A percentile compares a stretch with the other conserved stretches of the same genome.
Evolutionary conservation across 2,113 vertebrate species (phyloP).

Genomic region (Daboia siamensis): DNA sequence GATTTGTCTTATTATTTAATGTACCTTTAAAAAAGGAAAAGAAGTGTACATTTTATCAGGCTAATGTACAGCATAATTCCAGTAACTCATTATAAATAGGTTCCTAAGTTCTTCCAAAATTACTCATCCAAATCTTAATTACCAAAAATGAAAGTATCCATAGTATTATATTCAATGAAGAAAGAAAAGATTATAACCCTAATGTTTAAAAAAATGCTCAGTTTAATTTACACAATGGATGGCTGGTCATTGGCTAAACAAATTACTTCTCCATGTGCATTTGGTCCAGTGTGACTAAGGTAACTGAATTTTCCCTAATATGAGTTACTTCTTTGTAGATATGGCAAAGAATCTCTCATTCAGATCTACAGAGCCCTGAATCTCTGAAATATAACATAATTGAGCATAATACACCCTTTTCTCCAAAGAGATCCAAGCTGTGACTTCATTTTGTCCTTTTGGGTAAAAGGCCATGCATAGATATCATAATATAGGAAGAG

Average conservation of each 20-base stretch:
- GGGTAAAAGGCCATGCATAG: neutral
- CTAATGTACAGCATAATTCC: neutral
- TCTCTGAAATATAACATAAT: too few relatives aligned
- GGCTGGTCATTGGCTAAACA: neutral
- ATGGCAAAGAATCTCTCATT: neutral
- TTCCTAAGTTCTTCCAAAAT: conserved; percentile 8
- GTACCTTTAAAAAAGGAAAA: neutral
- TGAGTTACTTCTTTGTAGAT: neutral
- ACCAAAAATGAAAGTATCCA: neutral
- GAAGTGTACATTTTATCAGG: neutral
- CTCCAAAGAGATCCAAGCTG: neutral
- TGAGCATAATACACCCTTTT: neutral
- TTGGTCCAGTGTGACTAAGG: neutral
- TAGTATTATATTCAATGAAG: neutral
- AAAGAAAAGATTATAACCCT: neutral
- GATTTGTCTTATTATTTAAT: neutral
- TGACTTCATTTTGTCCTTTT: neutral
- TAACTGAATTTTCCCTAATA: neutral
- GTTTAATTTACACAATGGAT: neutral
- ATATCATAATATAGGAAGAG: neutral
- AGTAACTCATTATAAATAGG: neutral
- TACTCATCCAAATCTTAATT: neutral
- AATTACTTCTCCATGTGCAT: neutral
- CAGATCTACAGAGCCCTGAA: neutral
- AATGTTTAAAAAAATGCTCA: neutral